Evolutionary conservation across 1,140 invertebrate species (phyloP), one percentile per base, ranked within the genome.

Genomic region (Ceratosolen fusciceps): DNA sequence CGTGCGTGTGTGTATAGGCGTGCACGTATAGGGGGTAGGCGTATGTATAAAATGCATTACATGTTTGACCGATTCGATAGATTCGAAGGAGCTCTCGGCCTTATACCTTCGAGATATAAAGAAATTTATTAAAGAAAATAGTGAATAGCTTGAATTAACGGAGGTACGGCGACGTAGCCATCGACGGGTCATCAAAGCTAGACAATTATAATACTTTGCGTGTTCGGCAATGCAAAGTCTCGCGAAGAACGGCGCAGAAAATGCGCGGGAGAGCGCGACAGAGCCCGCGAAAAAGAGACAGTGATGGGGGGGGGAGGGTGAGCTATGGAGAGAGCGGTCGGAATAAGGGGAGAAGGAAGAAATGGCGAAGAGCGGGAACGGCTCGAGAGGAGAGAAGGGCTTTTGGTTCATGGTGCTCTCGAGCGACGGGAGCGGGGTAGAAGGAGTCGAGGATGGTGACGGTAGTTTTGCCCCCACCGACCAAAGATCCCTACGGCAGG

Each of bases 401-500:
- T 56, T 21, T 1, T 19, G 47, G n/a, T 8, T 60, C 29, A 29
- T 19, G 52, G 52, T 19, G n/a, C n/a, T n/a, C n/a, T n/a, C 8
- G 52, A 56, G 16, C 8, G 52, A 19, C 5, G 2, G 16, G 62
- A 12, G 19, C 37, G 49, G 9, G 70, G 77, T 19, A 71, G 74
- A 80, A 70, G 31, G 47, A 74, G 72, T 39, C 54, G 24, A 62
- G 19, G 77, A 52, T 26, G 74, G 24, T 34, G 39, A 67, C 31
- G 77, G 49, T 52, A 47, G 77, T 76, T n/a, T 82, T 67, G 83
- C 82, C 83, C 85, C 84, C 82, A 83, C 84, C 84, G 84, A 81
- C 8, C 9, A 19, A 8, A 10, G 84, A 80, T 84, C 82, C 84
- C 82, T 83, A 80, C 80, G 88, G 88, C 88, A 90, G 88, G 88